Evolutionary conservation across 1,140 invertebrate species (phyloP).

Genomic region (Procambarus clarkii): DNA sequence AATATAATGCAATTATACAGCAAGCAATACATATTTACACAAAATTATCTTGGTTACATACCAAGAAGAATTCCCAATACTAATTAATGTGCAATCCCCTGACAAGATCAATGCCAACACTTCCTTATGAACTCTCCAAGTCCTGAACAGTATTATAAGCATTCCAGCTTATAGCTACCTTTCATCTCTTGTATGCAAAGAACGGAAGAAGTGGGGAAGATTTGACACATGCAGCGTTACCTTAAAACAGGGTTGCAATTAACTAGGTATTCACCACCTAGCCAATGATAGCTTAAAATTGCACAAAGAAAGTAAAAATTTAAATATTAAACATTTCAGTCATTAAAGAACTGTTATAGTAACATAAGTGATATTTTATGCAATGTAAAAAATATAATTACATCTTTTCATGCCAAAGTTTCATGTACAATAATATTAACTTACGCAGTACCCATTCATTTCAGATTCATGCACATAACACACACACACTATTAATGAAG

Average conservation of each 20-base stretch:
- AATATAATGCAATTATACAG: slow-evolving; percentile 47
- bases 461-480: slow-evolving; percentile 20
- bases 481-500: neutral
- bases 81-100: slow-evolving; percentile 40
- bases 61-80: slow-evolving; percentile 52
- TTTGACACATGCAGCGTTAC: slow-evolving; percentile 34
- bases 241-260: slow-evolving; percentile 37
- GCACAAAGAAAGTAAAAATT: slow-evolving; percentile 16
- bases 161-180: neutral
- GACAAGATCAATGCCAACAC: slow-evolving; percentile 62
- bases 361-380: neutral
- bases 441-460: slow-evolving; percentile 1
- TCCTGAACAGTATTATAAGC: neutral
- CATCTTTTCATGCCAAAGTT: slow-evolving; percentile 14
- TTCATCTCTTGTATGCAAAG: neutral
- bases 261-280: slow-evolving; percentile 14
- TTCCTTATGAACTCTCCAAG: neutral
- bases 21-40: slow-evolving; percentile 36
- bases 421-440: slow-evolving; percentile 26
- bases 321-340: neutral
- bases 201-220: slow-evolving; percentile 52
- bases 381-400: slow-evolving; percentile 17
- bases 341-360: neutral
- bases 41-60: slow-evolving; percentile 13
- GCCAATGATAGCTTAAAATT: slow-evolving; percentile 8